Evolutionary conservation across 2,113 vertebrate species (phyloP), one percentile per base, ranked within the genome.

Genomic region (Gobiocypris rarus): DNA sequence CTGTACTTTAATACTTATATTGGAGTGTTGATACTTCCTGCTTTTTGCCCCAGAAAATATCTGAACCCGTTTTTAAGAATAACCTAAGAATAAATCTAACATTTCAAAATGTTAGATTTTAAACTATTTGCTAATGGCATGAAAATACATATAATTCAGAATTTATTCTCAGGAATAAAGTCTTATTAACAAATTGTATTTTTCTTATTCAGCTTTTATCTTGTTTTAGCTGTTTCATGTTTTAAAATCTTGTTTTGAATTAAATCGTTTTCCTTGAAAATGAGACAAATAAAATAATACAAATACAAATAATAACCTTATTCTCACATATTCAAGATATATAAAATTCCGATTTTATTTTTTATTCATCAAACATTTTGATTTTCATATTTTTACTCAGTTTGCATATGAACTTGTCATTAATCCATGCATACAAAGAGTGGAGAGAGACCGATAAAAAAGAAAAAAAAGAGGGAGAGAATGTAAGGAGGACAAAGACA

Each of bases 351-450:
- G 19, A 26, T 50, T 63, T 9, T n/a, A 28, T 34, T 52, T 31
- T 58, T 26, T 65, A 24, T 19, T 75, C 58, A 24, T 61, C 43
- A 78, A 77, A 61, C 84, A 34, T 31, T 80, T 75, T 85, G 28
- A 76, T 84, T 85, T 63, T 85, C 90, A 81, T 87, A 79, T 79
- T 91, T 91, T 74, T 26, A 52, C 7, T 75, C 91, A 92, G 91
- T 92, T 93, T 91, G 90, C 88, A 92, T 92, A 92, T 91, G 85
- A 91, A 91, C 76, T 90, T 84, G 84, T 91, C 88, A 87, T 90
- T 88, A 90, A 92, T 91, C 84, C 93, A 94, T 93, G 92, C 91
- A 92, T 89, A 93, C 87, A 91, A 90, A 90, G 85, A 91, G 86
- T 74, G 87, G 75, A 91, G 79, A 90, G 69, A 86, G 58, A 86